phyloP scores from a whole-genome alignment of 2,888 invertebrate species.

The Melangyna quadrimaculata region DNA sequence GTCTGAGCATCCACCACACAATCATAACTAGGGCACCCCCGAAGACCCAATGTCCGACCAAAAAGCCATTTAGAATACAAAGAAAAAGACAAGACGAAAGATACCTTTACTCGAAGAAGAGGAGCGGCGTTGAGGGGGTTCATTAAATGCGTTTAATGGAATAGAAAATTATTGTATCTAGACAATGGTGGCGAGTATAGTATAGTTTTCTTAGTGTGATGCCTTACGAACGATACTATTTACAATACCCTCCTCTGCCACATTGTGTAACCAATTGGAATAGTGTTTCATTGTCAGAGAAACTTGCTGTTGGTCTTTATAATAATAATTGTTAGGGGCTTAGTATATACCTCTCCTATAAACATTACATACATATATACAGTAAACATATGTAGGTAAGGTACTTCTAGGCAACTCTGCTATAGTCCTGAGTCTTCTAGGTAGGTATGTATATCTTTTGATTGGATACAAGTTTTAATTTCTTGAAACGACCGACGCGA shows the following conservation, averaged over 20 bases:
- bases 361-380: not conserved
- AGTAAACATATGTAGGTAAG: no score
- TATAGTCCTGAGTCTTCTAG: not conserved
- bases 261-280: constrained; percentile 58
- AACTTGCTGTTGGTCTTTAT: constrained; percentile 23
- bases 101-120: constrained; percentile 15
- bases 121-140: constrained; percentile 38
- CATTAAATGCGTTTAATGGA: constrained; percentile 69
- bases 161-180: constrained; percentile 63
- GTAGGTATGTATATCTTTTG: no score
- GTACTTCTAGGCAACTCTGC: not conserved
- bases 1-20: constrained; percentile 18
- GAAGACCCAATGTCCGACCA: constrained; percentile 24
- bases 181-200: constrained; percentile 50
- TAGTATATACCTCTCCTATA: not conserved
- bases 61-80: constrained; percentile 47
- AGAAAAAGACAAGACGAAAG: constrained; percentile 25
- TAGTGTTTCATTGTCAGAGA: constrained; percentile 46
- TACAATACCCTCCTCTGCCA: not conserved
- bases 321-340: constrained; percentile 35
- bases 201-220: constrained; percentile 7
- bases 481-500: not conserved
- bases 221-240: not conserved
- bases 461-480: not conserved
- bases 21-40: constrained; percentile 31